Conservation (phyloP, 35 echinoderm and acorn worm genomes). For the Chiridota heheva region DNA sequence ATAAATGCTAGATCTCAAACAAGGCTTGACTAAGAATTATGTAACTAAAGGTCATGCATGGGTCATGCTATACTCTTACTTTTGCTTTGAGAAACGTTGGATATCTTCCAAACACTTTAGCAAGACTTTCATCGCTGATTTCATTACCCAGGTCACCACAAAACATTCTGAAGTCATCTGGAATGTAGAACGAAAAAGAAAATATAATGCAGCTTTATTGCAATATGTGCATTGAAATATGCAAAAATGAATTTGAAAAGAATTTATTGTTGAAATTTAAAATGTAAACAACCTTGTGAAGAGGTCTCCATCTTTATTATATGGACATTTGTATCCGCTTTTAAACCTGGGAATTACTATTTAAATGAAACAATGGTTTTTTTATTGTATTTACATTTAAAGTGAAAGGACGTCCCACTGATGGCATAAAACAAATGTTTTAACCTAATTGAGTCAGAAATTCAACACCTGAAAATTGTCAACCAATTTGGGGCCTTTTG, state of each 20-base stretch:
- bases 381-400: no score
- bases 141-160: constrained; percentile 98
- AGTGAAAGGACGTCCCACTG: no score
- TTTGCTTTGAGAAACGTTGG: constrained; percentile 80
- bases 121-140: constrained; percentile 80
- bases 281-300: not conserved
- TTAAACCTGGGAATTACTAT: not conserved
- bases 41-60: no score
- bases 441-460: no score
- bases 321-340: not conserved
- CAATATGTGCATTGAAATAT: not conserved
- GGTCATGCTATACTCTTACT: constrained; percentile 63
- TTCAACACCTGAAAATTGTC: no score
- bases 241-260: not conserved
- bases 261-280: not conserved
- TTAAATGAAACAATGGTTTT: no score
- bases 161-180: constrained; percentile 97
- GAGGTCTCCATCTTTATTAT: not conserved
- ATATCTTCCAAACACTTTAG: constrained; percentile 76
- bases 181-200: not conserved
- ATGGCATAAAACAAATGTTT: no score
- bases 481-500: no score
- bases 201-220: not conserved
- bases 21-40: no score
- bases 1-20: no score